Conservation (phyloP, 2,113 vertebrate species). For the Oncorhynchus tshawytscha region DNA sequence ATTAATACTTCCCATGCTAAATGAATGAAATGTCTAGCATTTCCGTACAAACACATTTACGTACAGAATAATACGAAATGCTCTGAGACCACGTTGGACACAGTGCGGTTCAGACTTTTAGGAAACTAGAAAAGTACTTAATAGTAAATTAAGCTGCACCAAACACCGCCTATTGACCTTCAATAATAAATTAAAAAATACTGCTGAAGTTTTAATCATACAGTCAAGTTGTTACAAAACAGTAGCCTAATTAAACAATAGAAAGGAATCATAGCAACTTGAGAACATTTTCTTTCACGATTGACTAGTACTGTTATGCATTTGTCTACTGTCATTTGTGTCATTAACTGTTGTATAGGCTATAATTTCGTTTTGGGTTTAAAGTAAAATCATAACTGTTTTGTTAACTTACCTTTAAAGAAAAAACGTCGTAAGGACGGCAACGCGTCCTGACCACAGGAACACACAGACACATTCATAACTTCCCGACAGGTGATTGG, state of each 20-base stretch:
- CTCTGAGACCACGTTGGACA: no score
- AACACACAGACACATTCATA: constrained; percentile 33
- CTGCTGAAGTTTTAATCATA: neutral
- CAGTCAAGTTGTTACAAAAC: neutral
- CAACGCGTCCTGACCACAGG: constrained; percentile 48
- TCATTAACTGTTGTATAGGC: neutral
- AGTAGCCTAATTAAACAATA: neutral
- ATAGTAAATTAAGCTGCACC: no score
- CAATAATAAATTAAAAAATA: neutral
- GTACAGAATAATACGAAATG: no score
- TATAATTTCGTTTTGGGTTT: neutral
- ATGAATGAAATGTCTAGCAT: no score
- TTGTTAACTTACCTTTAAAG: constrained; percentile 54
- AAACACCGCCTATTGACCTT: no score
- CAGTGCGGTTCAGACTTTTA: no score
- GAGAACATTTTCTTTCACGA: neutral
- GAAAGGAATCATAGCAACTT: neutral
- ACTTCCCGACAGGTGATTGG: constrained; percentile 48
- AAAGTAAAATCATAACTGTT: neutral
- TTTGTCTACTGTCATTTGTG: neutral
- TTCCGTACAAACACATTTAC: no score
- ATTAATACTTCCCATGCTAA: no score
- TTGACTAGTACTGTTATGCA: no score
- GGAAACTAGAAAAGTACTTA: no score
- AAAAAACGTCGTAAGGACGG: constrained; percentile 48